Conservation (phyloP, 2,888 invertebrate species). For the Furcula furcula region DNA sequence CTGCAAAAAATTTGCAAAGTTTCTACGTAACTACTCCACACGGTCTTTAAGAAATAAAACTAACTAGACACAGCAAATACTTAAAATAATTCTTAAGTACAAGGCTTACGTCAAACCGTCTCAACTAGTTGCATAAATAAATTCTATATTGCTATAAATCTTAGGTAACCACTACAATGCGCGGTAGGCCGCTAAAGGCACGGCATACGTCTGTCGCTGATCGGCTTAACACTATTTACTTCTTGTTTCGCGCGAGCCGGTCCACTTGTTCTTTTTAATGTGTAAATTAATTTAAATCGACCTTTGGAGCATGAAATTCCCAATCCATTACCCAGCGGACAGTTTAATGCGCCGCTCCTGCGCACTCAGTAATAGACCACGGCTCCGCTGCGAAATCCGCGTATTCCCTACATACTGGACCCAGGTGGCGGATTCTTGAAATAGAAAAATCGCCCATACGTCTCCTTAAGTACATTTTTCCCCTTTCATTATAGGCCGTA, state of each 20-base stretch:
- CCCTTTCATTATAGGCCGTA: conserved; percentile 54
- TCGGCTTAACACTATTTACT: conserved; percentile 69
- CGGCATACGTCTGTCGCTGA: conserved; percentile 38
- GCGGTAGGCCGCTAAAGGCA: conserved; percentile 5
- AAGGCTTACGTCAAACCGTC: conserved; percentile 1
- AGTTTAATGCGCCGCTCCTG: conserved; percentile 59
- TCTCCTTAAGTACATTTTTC: conserved; percentile 44
- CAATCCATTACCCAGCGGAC: conserved; percentile 67
- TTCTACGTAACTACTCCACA: neutral
- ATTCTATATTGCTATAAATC: neutral
- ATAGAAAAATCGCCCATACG: conserved; percentile 51
- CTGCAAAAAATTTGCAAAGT: conserved; percentile 24
- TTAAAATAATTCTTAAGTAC: neutral
- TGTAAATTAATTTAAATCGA: conserved; percentile 76
- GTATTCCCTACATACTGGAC: conserved; percentile 51
- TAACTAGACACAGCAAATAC: neutral
- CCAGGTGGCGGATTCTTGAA: conserved; percentile 57
- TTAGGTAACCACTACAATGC: conserved; percentile 8
- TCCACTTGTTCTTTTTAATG: conserved; percentile 64
- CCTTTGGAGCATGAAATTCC: conserved; percentile 70
- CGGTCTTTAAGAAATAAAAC: neutral
- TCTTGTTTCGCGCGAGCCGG: conserved; percentile 44
- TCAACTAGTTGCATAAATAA: neutral
- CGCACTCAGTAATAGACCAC: conserved; percentile 48
- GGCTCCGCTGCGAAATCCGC: conserved; percentile 41